Conservation (phyloP, 1,140 invertebrate genomes). For the Ostrea edulis region DNA sequence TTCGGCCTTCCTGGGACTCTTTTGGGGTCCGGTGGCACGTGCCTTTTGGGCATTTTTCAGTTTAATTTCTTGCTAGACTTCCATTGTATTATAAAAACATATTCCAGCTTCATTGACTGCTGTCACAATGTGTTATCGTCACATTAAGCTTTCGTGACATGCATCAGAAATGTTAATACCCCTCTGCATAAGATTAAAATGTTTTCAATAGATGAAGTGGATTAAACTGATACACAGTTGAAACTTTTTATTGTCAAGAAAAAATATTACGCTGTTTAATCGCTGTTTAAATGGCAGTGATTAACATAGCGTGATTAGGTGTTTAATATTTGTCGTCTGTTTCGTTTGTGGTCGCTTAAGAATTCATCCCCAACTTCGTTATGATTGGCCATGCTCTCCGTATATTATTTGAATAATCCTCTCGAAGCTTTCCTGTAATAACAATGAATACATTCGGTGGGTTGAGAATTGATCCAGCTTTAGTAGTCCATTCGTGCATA, state of each 20-base stretch:
- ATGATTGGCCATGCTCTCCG: neutral
- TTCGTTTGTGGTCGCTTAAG: neutral
- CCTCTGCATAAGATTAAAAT: neutral
- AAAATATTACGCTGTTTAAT: conserved; percentile 6
- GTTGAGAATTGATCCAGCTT: no score
- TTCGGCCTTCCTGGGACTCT: neutral
- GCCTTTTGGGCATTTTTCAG: neutral
- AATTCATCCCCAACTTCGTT: neutral
- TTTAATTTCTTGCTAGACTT: no score
- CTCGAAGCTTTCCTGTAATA: no score
- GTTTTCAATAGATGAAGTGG: neutral
- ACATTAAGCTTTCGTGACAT: neutral
- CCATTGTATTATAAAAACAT: neutral
- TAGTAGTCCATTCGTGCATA: no score
- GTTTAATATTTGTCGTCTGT: neutral
- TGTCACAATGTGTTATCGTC: neutral
- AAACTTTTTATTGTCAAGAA: neutral
- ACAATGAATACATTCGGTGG: no score
- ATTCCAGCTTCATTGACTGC: neutral
- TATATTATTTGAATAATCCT: no score
- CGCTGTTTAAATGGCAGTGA: conserved; percentile 6
- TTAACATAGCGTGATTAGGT: conserved; percentile 14
- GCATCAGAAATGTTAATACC: neutral
- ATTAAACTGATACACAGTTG: neutral
- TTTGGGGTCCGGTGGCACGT: neutral